These are phyloP conservation scores for Gila robusta DNA, from an alignment of 2,797 vertebrate species.

Conservation along the genomic window DNA sequence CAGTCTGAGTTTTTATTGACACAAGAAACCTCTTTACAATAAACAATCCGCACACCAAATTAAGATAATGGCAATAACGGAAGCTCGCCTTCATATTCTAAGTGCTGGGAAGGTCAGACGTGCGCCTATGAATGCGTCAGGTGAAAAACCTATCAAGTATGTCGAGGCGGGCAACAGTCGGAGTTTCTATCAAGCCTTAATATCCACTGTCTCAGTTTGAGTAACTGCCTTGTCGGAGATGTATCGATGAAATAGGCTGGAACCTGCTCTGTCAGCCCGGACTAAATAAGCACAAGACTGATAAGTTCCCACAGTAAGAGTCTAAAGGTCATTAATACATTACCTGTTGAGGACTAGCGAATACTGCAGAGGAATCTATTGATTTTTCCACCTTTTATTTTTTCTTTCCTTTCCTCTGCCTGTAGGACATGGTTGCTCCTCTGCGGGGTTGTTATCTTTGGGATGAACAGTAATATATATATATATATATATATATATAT, in stretches of 20 bases:
- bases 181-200: conserved; percentile 82
- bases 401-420: conserved; percentile 32
- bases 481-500: too few relatives aligned
- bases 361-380: conserved; percentile 74
- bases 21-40: conserved; percentile 70
- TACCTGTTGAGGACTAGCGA: conserved; percentile 73
- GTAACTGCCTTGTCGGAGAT: conserved; percentile 80
- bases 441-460: conserved; percentile 38
- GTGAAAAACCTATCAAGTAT: conserved; percentile 63
- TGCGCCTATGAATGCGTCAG: conserved; percentile 71
- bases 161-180: conserved; percentile 54
- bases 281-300: conserved; percentile 81
- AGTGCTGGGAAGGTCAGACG: conserved; percentile 82
- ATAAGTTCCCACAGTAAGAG: conserved; percentile 82
- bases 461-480: conserved; percentile 23
- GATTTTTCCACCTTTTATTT: conserved; percentile 64
- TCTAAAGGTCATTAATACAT: conserved; percentile 85
- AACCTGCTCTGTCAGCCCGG: conserved; percentile 79
- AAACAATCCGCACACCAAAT: conserved; percentile 80
- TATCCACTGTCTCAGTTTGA: conserved; percentile 80
- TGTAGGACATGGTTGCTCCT: conserved; percentile 44
- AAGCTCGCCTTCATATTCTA: conserved; percentile 78
- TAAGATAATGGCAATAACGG: conserved; percentile 81
- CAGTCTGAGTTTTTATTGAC: conserved; percentile 68
- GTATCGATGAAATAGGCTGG: conserved; percentile 81